phyloP scores from a whole-genome alignment of 37 sponge, comb jelly and placozoan genomes.

The Agelas oroides region DNA sequence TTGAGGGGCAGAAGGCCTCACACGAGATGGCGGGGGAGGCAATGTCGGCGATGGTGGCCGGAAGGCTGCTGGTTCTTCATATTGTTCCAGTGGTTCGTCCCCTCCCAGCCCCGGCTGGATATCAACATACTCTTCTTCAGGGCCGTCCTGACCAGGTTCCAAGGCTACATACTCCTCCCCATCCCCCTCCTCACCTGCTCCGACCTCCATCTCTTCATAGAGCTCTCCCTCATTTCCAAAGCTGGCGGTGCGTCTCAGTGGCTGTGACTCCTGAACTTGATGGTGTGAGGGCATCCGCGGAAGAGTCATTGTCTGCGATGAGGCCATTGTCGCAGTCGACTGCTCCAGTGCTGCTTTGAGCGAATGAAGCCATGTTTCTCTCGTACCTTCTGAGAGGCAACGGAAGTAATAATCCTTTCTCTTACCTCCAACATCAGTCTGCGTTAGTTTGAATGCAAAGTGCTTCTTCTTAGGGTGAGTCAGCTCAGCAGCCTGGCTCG shows the following conservation, averaged over 20 bases:
- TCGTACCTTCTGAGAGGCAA: slow-evolving; percentile 13
- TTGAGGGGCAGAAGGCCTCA: slow-evolving; percentile 15
- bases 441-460: slow-evolving; percentile 78
- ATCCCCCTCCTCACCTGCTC: neutral
- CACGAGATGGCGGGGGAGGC: slow-evolving; percentile 28
- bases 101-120: slow-evolving; percentile 2
- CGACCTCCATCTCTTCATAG: neutral
- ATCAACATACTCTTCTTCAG: slow-evolving; percentile 56
- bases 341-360: neutral
- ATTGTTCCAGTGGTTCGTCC: slow-evolving; percentile 6
- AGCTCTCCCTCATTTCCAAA: neutral
- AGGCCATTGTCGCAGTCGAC: neutral
- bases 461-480: slow-evolving; percentile 75
- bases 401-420: slow-evolving; percentile 84
- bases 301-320: neutral
- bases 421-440: slow-evolving; percentile 17
- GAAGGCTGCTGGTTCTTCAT: slow-evolving; percentile 20
- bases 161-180: slow-evolving; percentile 14
- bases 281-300: slow-evolving; percentile 10
- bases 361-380: slow-evolving; percentile 59
- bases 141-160: neutral
- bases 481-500: slow-evolving; percentile 32
- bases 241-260: no score
- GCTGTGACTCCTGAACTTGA: no score
- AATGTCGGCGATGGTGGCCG: slow-evolving; percentile 4